Percentiles rank a stretch among this genome's conserved stretches.
Conservation (phyloP, 35 echinoderm and acorn worm genomes). For the Holothuria glaberrima region DNA sequence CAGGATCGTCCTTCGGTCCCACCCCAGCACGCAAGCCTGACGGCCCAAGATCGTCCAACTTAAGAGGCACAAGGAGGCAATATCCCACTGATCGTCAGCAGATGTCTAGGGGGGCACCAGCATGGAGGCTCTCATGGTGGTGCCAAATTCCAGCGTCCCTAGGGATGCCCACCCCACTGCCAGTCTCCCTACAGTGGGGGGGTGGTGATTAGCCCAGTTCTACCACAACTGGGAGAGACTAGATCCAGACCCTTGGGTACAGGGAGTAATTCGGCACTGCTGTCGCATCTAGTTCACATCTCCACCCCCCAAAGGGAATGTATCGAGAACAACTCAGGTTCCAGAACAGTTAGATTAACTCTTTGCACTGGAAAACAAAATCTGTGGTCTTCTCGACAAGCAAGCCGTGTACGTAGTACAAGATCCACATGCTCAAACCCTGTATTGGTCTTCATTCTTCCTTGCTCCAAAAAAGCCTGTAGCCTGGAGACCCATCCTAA, state of each 20-base stretch:
- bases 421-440: not conserved
- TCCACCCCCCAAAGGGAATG: not conserved
- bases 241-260: not conserved
- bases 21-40: not conserved
- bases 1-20: not conserved
- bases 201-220: not conserved
- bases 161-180: conserved; percentile 17
- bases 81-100: not conserved
- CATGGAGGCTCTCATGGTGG: not conserved
- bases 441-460: conserved; percentile 1
- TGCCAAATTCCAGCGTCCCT: not conserved
- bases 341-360: not conserved
- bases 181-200: conserved; percentile 16
- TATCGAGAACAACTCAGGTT: not conserved
- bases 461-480: not conserved
- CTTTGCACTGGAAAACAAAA: not conserved
- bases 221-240: conserved; percentile 16
- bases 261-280: not conserved
- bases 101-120: not conserved
- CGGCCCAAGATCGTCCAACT: not conserved
- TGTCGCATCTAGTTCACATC: not conserved
- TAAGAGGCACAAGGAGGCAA: not conserved
- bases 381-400: not conserved
- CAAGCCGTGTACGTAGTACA: not conserved
- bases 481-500: not conserved